phyloP scores from a whole-genome alignment of 2,888 invertebrate genomes.

The Stenchaetothrips biformis region DNA sequence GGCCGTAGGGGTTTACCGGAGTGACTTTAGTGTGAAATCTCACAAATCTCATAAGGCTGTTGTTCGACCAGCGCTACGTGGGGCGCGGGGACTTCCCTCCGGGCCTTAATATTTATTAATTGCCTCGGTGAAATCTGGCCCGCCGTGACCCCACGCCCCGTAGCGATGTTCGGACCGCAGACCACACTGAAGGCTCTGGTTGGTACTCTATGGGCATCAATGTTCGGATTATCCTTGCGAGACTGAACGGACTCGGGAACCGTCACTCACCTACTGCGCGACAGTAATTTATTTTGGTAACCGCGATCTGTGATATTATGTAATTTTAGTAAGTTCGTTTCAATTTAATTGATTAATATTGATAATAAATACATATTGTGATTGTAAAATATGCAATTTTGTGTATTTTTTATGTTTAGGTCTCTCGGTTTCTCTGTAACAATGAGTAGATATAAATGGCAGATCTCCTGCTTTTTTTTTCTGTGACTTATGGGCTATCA shows the following conservation, averaged over 20 bases:
- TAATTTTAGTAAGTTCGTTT: conserved; percentile 18
- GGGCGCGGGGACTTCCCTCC: no score
- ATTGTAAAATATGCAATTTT: conserved; percentile 24
- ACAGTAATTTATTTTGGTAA: conserved; percentile 25
- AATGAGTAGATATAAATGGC: conserved; percentile 1
- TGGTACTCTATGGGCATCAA: background rate
- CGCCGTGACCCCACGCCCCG: background rate
- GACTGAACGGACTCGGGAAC: conserved; percentile 19
- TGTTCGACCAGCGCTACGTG: no score
- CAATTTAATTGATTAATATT: conserved; percentile 10
- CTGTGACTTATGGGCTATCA: conserved; percentile 12
- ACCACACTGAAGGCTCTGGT: background rate
- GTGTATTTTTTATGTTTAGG: conserved; percentile 25
- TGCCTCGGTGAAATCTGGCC: no score
- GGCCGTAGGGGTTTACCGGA: background rate
- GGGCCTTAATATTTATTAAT: no score
- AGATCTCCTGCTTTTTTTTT: conserved; percentile 8
- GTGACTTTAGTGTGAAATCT: background rate
- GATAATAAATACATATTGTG: conserved; percentile 23
- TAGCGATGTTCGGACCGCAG: background rate
- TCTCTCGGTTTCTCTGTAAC: conserved; percentile 3
- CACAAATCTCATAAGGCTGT: no score
- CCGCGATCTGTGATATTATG: conserved; percentile 24
- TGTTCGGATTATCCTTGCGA: background rate
- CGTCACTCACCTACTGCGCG: conserved; percentile 14